Evolutionary conservation across 2,888 invertebrate genomes (phyloP).

Genomic region (Cyclophora punctaria): DNA sequence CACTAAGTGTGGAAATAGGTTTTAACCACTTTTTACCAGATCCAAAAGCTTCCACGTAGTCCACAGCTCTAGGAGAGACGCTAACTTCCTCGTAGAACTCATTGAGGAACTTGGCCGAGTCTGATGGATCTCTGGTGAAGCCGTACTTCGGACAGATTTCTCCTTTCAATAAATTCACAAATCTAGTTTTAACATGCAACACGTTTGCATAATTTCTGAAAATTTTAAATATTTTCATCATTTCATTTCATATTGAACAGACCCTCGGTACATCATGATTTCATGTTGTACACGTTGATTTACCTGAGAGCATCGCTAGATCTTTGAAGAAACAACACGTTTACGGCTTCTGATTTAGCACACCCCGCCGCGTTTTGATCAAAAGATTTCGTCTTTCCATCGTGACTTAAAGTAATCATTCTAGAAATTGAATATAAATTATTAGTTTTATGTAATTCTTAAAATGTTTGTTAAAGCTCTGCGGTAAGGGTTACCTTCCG

Average conservation of each 20-base stretch:
- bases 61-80: slow-evolving; percentile 71
- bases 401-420: slow-evolving; percentile 72
- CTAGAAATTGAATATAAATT: slow-evolving; percentile 11
- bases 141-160: slow-evolving; percentile 24
- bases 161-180: slow-evolving; percentile 10
- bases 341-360: slow-evolving; percentile 81
- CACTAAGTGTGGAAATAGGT: too few relatives aligned
- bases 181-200: slow-evolving; percentile 28
- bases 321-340: slow-evolving; percentile 80
- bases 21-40: slow-evolving; percentile 50
- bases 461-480: too few relatives aligned
- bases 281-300: too few relatives aligned
- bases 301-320: slow-evolving; percentile 48
- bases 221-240: background rate
- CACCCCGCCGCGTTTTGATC: slow-evolving; percentile 83
- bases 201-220: slow-evolving; percentile 36
- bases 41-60: slow-evolving; percentile 81
- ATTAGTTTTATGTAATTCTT: too few relatives aligned
- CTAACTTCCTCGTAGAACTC: slow-evolving; percentile 72
- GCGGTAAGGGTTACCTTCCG: slow-evolving; percentile 14
- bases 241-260: too few relatives aligned
- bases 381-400: slow-evolving; percentile 90
- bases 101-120: slow-evolving; percentile 26
- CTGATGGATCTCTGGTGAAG: slow-evolving; percentile 22
- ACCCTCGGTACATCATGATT: too few relatives aligned